Base-by-base conservation (phyloP, 2,888 invertebrate species). In the Leistus spinibarbis region DNA sequence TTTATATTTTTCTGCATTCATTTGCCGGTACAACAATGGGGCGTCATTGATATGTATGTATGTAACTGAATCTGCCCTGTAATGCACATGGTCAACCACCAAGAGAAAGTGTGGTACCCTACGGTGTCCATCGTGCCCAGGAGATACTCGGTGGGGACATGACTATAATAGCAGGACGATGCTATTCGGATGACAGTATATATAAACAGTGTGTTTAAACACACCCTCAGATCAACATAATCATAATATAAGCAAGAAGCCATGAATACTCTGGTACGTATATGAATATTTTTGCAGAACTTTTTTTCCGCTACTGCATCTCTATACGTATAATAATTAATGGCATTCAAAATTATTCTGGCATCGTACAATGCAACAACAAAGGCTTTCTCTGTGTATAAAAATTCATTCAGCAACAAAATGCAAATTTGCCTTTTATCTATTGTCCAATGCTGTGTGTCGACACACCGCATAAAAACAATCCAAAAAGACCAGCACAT, bases 231-330 rank as follows among this genome's bases (percentile, higher is more conserved):
- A n/a, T 54, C 54, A 54, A 4, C 60, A 57, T 24, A 20, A 13
- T 20, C 57, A 66, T 56, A 56, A 40, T 40, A 24, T n/a, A 56
- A 17, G 23, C 53, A 53, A 72, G 65, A 53, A 72, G 65, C 23
- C 72, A 72, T 72, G 72, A 72, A 72, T 20, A 57, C 72, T 66
- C 72, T 72, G 72, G 72, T 72, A 72, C 9, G 72, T 66, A 70
- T 62, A 20, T 63, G n/a, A n/a, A n/a, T n/a, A n/a, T n/a, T n/a
- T n/a, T n/a, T n/a, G n/a, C n/a, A n/a, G n/a, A n/a, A n/a, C n/a
- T n/a, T n/a, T n/a, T n/a, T n/a, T n/a, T n/a, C n/a, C n/a, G n/a
- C n/a, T n/a, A n/a, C n/a, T n/a, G n/a, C n/a, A n/a, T n/a, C n/a
- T n/a, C n/a, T n/a, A n/a, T n/a, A n/a, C n/a, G n/a, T n/a, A n/a